phyloP scores from a whole-genome alignment of 2,113 vertebrate species.

The Carlito syrichta region DNA sequence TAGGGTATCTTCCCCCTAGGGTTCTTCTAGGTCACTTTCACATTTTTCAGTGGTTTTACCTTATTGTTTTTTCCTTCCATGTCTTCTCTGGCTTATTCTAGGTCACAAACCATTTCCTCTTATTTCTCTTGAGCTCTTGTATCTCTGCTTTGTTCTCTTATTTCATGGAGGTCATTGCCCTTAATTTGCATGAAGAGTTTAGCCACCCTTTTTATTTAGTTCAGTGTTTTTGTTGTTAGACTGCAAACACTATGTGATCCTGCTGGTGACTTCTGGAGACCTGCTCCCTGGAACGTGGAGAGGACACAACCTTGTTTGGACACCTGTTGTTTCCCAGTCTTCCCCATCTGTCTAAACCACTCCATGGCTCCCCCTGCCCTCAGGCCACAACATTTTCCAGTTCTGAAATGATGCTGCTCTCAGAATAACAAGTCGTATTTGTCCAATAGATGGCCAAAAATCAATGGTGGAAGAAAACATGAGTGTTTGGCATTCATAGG shows the following conservation, averaged over 20 bases:
- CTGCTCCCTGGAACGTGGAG: accelerated
- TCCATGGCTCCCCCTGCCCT: background rate
- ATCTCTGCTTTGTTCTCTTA: background rate
- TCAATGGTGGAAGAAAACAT: background rate
- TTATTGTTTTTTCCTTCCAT: background rate
- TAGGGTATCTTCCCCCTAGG: no score
- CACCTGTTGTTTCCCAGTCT: background rate
- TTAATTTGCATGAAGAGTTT: background rate
- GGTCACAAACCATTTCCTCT: background rate
- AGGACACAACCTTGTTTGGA: background rate
- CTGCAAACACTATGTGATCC: accelerated
- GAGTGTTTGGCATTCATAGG: background rate
- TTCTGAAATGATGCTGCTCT: background rate
- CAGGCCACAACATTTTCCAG: background rate
- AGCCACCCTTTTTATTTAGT: background rate
- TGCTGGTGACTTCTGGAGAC: background rate
- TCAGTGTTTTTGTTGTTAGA: background rate
- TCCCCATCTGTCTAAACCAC: background rate
- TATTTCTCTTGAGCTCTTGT: background rate
- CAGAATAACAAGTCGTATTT: background rate
- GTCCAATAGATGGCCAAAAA: background rate
- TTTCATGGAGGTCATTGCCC: background rate
- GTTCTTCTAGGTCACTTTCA: background rate
- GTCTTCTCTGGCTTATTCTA: background rate
- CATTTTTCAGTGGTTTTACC: no score